Evolutionary conservation across 1,140 invertebrate species (phyloP).

Genomic region (Akabosia matsudoensis): DNA sequence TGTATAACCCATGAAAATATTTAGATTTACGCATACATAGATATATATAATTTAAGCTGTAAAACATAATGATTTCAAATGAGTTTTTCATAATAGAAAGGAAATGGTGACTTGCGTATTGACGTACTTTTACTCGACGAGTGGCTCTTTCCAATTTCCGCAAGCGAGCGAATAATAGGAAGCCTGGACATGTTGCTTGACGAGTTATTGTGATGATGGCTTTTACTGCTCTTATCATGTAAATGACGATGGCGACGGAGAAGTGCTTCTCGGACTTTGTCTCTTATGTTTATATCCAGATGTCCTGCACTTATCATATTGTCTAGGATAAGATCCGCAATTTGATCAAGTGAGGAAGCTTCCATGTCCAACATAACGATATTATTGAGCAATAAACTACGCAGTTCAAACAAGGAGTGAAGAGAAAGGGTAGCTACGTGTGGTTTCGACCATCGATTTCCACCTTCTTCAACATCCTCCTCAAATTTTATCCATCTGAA

Average conservation of each 20-base stretch:
- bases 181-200: conserved; percentile 71
- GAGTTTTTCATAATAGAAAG: neutral
- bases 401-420: conserved; percentile 83
- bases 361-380: conserved; percentile 89
- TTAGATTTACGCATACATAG: neutral
- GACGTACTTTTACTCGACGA: conserved; percentile 90
- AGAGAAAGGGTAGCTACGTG: conserved; percentile 88
- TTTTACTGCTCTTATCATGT: conserved; percentile 76
- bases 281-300: conserved; percentile 69
- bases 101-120: neutral
- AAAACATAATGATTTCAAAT: neutral
- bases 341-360: conserved; percentile 74
- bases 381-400: conserved; percentile 81
- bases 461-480: conserved; percentile 90
- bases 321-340: conserved; percentile 86
- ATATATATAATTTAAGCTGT: neutral
- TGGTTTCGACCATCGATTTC: conserved; percentile 91
- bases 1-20: no score
- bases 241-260: conserved; percentile 90
- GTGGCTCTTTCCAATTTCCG: conserved; percentile 93
- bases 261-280: conserved; percentile 81
- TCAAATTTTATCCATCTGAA: conserved; percentile 90
- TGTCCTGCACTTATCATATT: conserved; percentile 80
- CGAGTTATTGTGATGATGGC: conserved; percentile 51
- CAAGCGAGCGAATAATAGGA: conserved; percentile 90